Percentiles rank a stretch among this genome's conserved stretches.
phyloP scores from a whole-genome alignment of 37 sponge, comb jelly and placozoan genomes.

The Aplysina aerophoba region DNA sequence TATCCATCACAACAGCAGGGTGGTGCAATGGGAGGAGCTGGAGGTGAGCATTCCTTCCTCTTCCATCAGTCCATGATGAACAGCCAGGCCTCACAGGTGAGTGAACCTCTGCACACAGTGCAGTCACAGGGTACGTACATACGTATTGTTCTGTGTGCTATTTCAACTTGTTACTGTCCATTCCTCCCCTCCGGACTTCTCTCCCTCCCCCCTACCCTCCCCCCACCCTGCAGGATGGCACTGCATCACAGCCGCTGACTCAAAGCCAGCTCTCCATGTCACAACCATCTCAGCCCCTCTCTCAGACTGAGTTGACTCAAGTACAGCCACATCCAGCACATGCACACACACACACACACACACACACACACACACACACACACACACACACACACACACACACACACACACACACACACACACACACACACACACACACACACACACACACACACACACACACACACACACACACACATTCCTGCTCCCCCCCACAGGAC shows the following conservation, averaged over 20 bases:
- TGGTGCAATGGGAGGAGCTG: neutral
- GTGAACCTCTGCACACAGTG: neutral
- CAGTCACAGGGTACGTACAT: neutral
- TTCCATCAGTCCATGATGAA: slow-evolving; percentile 38
- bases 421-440: no score
- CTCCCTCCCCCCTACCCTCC: no score
- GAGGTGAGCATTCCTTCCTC: neutral
- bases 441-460: neutral
- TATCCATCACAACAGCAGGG: neutral
- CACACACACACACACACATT: neutral
- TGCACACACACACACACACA: no score
- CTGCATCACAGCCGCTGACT: slow-evolving; percentile 78
- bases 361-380: no score
- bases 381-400: no score
- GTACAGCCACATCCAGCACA: slow-evolving; percentile 18
- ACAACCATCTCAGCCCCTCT: slow-evolving; percentile 87
- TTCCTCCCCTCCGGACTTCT: no score
- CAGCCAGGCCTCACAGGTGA: slow-evolving; percentile 74
- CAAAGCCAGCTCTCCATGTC: slow-evolving; percentile 74
- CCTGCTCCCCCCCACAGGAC: slow-evolving; percentile 17
- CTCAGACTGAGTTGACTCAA: slow-evolving; percentile 91
- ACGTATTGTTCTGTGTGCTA: neutral
- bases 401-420: no score
- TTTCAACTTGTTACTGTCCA: neutral
- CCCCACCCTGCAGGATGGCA: neutral